These are phyloP conservation scores for Cotesia chilonis DNA, from an alignment of 1,140 invertebrate species.

Conservation along the genomic window DNA sequence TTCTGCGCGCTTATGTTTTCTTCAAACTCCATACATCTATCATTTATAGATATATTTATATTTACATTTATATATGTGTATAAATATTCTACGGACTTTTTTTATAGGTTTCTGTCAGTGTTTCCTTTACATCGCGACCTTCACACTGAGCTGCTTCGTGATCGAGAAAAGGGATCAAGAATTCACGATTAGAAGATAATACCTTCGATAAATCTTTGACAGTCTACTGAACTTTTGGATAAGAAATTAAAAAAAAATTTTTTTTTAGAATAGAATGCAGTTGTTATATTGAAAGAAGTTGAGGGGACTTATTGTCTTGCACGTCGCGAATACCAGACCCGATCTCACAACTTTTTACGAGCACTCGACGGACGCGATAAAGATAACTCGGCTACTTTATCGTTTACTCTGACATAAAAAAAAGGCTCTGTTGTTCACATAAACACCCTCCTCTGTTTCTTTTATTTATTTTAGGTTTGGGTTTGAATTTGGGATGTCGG, in stretches of 20 bases:
- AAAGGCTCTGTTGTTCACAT: background rate
- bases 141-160: background rate
- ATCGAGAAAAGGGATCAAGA: too few relatives aligned
- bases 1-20: conserved; percentile 42
- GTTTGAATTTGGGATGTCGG: too few relatives aligned
- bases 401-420: too few relatives aligned
- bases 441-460: background rate
- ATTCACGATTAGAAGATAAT: background rate
- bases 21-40: background rate
- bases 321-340: background rate
- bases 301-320: background rate
- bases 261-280: too few relatives aligned
- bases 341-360: conserved; percentile 18
- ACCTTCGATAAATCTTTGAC: background rate
- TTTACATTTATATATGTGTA: too few relatives aligned
- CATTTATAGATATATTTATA: too few relatives aligned
- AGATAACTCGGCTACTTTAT: background rate
- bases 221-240: too few relatives aligned
- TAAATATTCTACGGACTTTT: background rate
- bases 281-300: too few relatives aligned
- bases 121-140: background rate
- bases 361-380: background rate
- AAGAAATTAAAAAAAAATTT: too few relatives aligned
- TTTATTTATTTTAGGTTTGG: background rate
- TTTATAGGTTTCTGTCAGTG: background rate